These are phyloP conservation scores for Trachelus tabidus DNA, from an alignment of 2,888 invertebrate species.

Conservation along the genomic window DNA sequence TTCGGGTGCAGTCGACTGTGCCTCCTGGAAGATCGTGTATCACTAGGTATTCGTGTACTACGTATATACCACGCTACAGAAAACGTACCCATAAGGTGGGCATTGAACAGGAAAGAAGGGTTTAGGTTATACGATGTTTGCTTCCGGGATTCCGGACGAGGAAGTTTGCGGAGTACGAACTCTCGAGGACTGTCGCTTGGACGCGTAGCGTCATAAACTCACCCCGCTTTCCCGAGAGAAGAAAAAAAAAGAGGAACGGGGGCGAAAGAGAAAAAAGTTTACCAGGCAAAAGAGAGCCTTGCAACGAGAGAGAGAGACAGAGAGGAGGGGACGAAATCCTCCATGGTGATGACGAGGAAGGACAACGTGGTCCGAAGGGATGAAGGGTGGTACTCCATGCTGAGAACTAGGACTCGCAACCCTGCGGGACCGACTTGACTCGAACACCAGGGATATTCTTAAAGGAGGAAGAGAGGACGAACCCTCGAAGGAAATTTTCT, in stretches of 20 bases:
- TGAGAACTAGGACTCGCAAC: slow-evolving; percentile 8
- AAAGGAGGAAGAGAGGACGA: background rate
- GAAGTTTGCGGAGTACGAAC: background rate
- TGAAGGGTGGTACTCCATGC: slow-evolving; percentile 2
- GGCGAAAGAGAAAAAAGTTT: background rate
- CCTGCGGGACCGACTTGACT: background rate
- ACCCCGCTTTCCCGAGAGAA: background rate
- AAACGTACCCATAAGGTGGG: background rate
- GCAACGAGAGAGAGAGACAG: background rate
- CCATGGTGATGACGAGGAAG: slow-evolving; percentile 9
- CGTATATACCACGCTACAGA: background rate
- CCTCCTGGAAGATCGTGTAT: background rate
- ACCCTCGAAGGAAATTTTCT: background rate
- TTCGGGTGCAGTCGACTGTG: background rate
- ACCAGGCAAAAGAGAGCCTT: background rate
- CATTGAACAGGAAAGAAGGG: slow-evolving; percentile 3
- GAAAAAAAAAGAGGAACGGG: slow-evolving; percentile 2
- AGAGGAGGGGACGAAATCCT: slow-evolving; percentile 7
- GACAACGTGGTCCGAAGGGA: background rate
- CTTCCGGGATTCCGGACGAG: background rate
- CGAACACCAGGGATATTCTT: background rate
- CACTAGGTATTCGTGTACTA: background rate
- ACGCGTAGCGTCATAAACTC: slow-evolving; percentile 14
- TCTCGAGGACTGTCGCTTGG: slow-evolving; percentile 1
- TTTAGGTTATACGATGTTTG: slow-evolving; percentile 7